Evolutionary conservation across 2,113 vertebrate species (phyloP).

Genomic region (Psilopsiagon aurifrons): DNA sequence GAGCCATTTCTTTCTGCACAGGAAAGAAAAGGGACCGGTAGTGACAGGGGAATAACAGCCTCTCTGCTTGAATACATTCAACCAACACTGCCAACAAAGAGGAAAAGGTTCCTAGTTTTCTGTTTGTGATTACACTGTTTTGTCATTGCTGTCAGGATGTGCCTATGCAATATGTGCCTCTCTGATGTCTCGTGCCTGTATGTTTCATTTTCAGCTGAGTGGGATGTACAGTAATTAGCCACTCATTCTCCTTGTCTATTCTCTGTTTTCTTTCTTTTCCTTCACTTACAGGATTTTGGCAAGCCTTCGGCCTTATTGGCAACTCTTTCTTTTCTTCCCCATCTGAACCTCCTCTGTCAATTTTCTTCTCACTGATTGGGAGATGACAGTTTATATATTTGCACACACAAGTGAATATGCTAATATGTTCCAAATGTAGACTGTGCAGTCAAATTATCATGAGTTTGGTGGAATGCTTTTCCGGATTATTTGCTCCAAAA

Average conservation of each 20-base stretch:
- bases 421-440: slow-evolving; percentile 49
- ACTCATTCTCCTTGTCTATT: slow-evolving; percentile 29
- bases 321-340: neutral
- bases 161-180: slow-evolving; percentile 33
- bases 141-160: slow-evolving; percentile 35
- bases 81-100: slow-evolving; percentile 15
- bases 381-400: slow-evolving; percentile 48
- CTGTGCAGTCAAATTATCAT: slow-evolving; percentile 52
- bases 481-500: slow-evolving; percentile 54
- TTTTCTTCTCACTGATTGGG: slow-evolving; percentile 45
- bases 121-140: slow-evolving; percentile 60
- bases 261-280: slow-evolving; percentile 8
- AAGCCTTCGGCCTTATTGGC: slow-evolving; percentile 30
- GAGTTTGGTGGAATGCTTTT: slow-evolving; percentile 47
- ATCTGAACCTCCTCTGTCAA: neutral
- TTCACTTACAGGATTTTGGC: slow-evolving; percentile 18
- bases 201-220: slow-evolving; percentile 43
- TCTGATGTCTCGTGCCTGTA: slow-evolving; percentile 17
- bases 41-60: slow-evolving; percentile 21
- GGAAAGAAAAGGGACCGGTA: neutral
- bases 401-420: slow-evolving; percentile 50
- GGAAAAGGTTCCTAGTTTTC: slow-evolving; percentile 26
- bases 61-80: neutral
- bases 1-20: neutral
- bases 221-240: slow-evolving; percentile 45